Conservation (phyloP, 1,140 invertebrate genomes). For the Ericerus pela region DNA sequence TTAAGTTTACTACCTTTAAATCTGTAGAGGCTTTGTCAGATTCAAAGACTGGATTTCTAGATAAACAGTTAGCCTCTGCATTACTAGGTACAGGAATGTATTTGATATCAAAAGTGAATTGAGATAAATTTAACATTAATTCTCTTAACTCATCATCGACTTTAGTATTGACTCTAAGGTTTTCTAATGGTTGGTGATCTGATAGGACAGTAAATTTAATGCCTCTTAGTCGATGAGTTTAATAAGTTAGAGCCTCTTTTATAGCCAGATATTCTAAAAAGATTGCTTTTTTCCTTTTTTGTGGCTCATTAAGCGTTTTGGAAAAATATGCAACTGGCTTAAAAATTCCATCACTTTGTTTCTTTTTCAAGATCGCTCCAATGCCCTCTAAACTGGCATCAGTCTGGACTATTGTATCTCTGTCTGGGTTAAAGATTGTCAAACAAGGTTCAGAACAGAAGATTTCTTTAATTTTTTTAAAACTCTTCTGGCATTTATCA, state of each 20-base stretch:
- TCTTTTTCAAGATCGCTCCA: conserved; percentile 29
- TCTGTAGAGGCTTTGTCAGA: conserved; percentile 18
- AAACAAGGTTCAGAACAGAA: conserved; percentile 25
- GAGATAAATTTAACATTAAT: conserved; percentile 29
- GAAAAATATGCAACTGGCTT: conserved; percentile 20
- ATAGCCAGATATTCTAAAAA: conserved; percentile 30
- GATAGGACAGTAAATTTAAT: conserved; percentile 29
- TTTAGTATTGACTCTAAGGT: conserved; percentile 29
- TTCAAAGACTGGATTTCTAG: conserved; percentile 23
- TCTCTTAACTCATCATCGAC: conserved; percentile 28
- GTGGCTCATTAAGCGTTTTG: no score
- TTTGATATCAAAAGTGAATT: conserved; percentile 26
- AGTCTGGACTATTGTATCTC: no score
- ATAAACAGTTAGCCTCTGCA: conserved; percentile 21
- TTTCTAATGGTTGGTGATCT: conserved; percentile 31
- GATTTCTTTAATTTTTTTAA: no score
- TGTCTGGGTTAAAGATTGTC: no score
- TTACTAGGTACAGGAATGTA: conserved; percentile 21
- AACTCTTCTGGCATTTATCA: no score
- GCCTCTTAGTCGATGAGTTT: conserved; percentile 29
- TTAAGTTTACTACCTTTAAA: conserved; percentile 21
- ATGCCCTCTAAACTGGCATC: no score
- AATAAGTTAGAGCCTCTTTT: conserved; percentile 31
- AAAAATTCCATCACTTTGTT: conserved; percentile 27
- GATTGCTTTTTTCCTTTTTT: no score